Evolutionary conservation across 37 sponge, comb jelly and placozoan species (phyloP).

Genomic region (Agelas oroides): DNA sequence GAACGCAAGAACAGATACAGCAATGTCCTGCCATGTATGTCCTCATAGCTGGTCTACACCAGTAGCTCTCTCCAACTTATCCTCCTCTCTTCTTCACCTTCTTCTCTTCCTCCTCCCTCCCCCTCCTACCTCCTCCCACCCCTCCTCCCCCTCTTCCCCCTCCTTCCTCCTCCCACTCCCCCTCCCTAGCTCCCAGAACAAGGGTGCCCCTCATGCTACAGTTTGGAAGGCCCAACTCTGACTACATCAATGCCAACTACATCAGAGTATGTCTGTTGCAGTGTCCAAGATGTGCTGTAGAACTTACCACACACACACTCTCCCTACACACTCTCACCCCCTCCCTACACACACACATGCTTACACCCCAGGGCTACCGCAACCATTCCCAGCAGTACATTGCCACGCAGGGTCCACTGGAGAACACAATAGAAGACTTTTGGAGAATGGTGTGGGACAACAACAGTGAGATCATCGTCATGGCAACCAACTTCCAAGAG

Average conservation of each 20-base stretch:
- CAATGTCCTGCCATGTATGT: constrained; percentile 87
- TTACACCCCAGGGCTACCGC: constrained; percentile 49
- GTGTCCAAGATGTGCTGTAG: no score
- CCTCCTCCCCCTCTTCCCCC: no score
- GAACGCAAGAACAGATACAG: constrained; percentile 90
- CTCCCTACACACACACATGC: no score
- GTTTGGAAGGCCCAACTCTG: constrained; percentile 75
- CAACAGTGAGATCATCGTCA: constrained; percentile 61
- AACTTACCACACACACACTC: no score
- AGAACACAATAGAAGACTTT: constrained; percentile 74
- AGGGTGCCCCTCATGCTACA: constrained; percentile 76
- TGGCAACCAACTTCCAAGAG: constrained; percentile 79
- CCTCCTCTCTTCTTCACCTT: neutral
- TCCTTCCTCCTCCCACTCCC: no score
- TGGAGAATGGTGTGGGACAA: constrained; percentile 92
- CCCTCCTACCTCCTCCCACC: no score
- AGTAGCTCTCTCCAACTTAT: neutral
- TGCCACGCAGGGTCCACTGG: constrained; percentile 84
- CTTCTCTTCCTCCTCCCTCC: neutral
- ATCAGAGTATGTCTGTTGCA: constrained; percentile 60
- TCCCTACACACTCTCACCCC: no score
- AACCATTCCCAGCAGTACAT: constrained; percentile 62
- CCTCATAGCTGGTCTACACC: no score
- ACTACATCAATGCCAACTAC: constrained; percentile 91
- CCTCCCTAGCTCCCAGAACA: constrained; percentile 63